phyloP scores from a whole-genome alignment of 2,113 vertebrate species.

The Lepidiolamprologus cunningtoni region DNA sequence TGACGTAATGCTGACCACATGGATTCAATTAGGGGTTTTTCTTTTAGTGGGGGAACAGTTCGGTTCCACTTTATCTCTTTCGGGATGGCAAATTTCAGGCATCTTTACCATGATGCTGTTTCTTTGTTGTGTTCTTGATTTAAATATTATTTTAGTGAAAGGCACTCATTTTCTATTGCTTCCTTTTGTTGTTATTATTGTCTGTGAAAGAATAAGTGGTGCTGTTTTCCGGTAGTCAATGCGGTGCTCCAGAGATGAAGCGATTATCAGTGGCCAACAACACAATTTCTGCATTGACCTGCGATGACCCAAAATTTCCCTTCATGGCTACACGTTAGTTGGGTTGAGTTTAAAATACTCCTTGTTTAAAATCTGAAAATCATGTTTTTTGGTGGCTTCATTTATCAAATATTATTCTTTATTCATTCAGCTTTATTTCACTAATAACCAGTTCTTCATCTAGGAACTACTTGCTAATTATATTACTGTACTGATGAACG shows the following conservation, averaged over 20 bases:
- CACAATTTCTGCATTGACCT: neutral
- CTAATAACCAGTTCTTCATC: neutral
- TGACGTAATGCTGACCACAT: slow-evolving; percentile 43
- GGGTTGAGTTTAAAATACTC: neutral
- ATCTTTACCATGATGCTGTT: neutral
- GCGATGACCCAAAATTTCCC: neutral
- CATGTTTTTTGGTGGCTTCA: neutral
- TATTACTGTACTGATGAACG: neutral
- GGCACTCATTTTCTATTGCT: neutral
- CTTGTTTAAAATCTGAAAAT: neutral
- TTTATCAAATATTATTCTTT: neutral
- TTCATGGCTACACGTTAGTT: neutral
- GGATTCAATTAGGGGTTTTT: slow-evolving; percentile 40
- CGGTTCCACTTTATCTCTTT: neutral
- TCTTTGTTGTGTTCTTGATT: neutral
- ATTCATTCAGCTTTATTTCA: neutral
- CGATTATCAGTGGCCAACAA: neutral
- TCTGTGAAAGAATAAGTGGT: neutral
- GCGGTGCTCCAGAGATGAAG: neutral
- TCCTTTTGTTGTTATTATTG: neutral
- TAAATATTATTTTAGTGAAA: neutral
- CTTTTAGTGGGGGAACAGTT: neutral
- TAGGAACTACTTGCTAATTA: neutral
- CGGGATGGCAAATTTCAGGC: neutral
- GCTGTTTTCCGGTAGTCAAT: neutral